A percentile compares a stretch with the other conserved stretches of the same genome.
Conservation (phyloP, 2,113 vertebrate genomes). For the Buteo buteo region DNA sequence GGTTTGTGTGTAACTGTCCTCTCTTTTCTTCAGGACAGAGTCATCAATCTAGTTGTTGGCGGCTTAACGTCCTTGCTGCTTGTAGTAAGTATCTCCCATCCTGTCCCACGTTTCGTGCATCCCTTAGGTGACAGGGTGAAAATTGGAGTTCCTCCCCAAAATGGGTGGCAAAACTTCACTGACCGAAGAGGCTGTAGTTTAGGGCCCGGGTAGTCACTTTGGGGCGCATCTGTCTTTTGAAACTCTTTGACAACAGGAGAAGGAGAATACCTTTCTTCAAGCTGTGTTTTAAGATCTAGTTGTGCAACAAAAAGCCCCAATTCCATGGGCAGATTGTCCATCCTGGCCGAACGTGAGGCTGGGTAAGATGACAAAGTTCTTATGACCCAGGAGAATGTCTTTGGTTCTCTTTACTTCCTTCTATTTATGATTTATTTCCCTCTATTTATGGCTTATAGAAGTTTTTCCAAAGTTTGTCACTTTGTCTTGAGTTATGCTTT, state of each 20-base stretch:
- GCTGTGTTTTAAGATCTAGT: background rate
- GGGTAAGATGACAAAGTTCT: background rate
- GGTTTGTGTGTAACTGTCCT: background rate
- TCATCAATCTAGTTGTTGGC: conserved; percentile 91
- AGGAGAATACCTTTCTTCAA: background rate
- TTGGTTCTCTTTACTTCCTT: background rate
- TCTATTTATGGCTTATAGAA: background rate
- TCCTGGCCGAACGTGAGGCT: rapidly evolving
- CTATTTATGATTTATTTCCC: background rate
- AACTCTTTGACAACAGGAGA: background rate
- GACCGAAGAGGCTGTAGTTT: background rate
- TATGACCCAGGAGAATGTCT: background rate
- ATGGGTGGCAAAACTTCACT: rapidly evolving
- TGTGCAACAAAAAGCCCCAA: background rate
- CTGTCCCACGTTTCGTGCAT: rapidly evolving
- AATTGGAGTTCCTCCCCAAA: background rate
- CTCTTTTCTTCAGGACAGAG: conserved; percentile 82
- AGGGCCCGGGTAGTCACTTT: background rate
- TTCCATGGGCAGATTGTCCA: background rate
- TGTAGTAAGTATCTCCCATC: conserved; percentile 81
- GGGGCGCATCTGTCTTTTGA: background rate
- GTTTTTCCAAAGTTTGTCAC: background rate
- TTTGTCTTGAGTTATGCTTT: background rate
- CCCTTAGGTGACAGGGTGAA: background rate
- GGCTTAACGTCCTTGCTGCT: conserved; percentile 86